A percentile compares a stretch with the other conserved stretches of the same genome.
phyloP scores from a whole-genome alignment of 2,113 vertebrate species.

The Jaculus jaculus region DNA sequence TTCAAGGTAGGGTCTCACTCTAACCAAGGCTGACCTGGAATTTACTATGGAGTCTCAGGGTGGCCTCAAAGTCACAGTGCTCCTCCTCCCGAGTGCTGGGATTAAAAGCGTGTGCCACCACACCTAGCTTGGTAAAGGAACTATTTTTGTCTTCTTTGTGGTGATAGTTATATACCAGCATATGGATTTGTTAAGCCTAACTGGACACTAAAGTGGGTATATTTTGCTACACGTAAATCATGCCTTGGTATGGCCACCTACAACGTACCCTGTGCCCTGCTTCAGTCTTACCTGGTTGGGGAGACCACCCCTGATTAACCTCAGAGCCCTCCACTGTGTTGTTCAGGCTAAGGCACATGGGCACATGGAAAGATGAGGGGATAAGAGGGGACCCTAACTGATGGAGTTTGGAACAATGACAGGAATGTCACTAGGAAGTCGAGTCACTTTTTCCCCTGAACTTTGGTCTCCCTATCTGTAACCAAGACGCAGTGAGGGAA shows the following conservation, averaged over 20 bases:
- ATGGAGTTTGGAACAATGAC: not conserved
- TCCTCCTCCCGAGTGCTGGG: too few species aligned
- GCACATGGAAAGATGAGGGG: not conserved
- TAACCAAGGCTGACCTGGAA: too few species aligned
- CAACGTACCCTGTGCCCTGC: not conserved
- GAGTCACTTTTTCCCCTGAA: conserved; percentile 36
- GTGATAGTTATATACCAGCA: not conserved
- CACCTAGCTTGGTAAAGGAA: not conserved
- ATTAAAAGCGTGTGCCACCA: too few species aligned
- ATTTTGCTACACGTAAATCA: not conserved
- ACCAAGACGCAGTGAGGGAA: not conserved
- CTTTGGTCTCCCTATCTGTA: conserved; percentile 32
- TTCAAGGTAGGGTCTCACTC: too few species aligned
- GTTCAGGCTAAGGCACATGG: not conserved
- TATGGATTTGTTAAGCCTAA: not conserved
- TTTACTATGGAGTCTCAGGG: too few species aligned
- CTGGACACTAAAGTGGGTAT: not conserved
- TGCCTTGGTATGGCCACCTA: not conserved
- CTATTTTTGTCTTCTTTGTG: not conserved
- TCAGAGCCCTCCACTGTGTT: not conserved
- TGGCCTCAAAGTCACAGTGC: too few species aligned
- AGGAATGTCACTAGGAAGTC: conserved; percentile 25
- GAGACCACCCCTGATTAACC: not conserved
- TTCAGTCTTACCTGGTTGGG: not conserved
- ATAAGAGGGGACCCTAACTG: not conserved